Evolutionary conservation across 2,113 vertebrate species (phyloP).

Genomic region (Lagopus muta): DNA sequence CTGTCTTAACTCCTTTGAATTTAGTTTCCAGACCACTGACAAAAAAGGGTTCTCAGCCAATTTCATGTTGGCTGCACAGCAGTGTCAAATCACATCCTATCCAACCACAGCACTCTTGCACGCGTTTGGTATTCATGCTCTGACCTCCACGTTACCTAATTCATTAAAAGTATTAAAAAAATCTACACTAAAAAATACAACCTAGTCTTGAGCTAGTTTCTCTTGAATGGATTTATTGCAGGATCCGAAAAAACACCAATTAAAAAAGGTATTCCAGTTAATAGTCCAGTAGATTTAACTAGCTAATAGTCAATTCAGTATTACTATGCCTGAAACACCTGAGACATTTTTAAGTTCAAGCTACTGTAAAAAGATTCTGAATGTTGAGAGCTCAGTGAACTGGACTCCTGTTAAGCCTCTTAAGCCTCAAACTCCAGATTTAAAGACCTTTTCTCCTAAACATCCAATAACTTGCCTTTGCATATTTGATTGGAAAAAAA

Average conservation of each 20-base stretch:
- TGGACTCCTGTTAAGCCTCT: background rate
- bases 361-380: background rate
- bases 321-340: background rate
- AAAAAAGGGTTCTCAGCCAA: background rate
- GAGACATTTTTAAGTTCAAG: background rate
- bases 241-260: background rate
- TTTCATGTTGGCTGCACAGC: background rate
- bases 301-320: background rate
- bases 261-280: background rate
- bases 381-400: background rate
- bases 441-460: background rate
- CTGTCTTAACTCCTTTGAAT: background rate
- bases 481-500: background rate
- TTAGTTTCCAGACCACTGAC: background rate
- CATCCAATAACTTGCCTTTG: background rate
- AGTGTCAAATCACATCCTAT: background rate
- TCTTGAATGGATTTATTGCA: background rate
- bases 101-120: background rate
- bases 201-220: background rate
- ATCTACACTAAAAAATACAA: background rate
- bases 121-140: background rate
- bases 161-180: background rate
- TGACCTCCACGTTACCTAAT: background rate
- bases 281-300: background rate
- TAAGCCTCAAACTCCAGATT: background rate